These are phyloP conservation scores for Anthoscopus minutus DNA, from an alignment of 2,113 vertebrate species.

Conservation along the genomic window DNA sequence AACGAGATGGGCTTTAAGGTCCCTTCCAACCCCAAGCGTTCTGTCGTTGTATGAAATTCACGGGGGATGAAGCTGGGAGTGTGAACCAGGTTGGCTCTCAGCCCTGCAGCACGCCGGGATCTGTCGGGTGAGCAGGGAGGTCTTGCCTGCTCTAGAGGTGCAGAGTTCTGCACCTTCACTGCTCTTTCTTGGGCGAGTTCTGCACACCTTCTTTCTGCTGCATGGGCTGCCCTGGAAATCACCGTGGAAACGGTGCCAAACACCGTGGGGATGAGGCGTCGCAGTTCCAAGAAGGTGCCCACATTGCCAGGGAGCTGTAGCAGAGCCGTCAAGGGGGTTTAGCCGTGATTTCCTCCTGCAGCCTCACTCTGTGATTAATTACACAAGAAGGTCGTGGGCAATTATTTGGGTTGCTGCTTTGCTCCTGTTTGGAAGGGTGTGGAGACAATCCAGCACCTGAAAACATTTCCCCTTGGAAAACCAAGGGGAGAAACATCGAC, in stretches of 20 bases:
- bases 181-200: neutral
- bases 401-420: neutral
- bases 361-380: neutral
- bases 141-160: neutral
- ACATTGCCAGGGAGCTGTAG: neutral
- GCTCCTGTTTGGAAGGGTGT: neutral
- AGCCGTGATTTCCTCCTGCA: neutral
- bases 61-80: neutral
- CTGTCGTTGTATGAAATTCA: neutral
- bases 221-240: neutral
- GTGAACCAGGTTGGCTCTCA: neutral
- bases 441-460: neutral
- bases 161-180: neutral
- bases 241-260: neutral
- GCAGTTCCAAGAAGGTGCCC: neutral
- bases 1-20: neutral
- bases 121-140: neutral
- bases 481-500: neutral
- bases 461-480: neutral
- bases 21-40: neutral
- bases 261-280: fast-evolving
- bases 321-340: neutral
- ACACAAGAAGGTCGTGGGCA: neutral
- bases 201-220: neutral
- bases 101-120: neutral